Evolutionary conservation across 2,797 vertebrate species (phyloP).

Genomic region (Cyclura pinguis): DNA sequence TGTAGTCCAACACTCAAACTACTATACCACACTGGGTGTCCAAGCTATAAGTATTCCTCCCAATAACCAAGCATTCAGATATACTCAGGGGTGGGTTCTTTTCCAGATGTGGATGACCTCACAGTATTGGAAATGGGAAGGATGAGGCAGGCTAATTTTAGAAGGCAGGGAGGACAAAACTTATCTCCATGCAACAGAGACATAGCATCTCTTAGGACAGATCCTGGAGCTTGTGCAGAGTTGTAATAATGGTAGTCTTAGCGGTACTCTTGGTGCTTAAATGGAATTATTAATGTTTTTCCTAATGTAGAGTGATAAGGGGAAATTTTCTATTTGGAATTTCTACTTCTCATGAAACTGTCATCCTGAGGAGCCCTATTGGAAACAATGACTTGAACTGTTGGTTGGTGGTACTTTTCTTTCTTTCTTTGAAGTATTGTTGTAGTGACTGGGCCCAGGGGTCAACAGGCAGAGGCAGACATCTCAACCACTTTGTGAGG

Average conservation of each 20-base stretch:
- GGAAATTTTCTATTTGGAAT: not conserved
- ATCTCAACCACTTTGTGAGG: not conserved
- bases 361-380: not conserved
- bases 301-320: not conserved
- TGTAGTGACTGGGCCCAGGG: not conserved
- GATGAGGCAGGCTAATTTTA: not conserved
- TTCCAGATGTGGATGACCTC: not conserved
- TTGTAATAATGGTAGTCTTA: no score
- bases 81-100: not conserved
- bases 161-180: not conserved
- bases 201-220: not conserved
- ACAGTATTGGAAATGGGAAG: not conserved
- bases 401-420: not conserved
- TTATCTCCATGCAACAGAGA: not conserved
- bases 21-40: no score
- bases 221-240: not conserved
- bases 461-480: not conserved
- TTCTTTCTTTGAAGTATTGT: not conserved
- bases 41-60: not conserved
- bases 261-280: no score
- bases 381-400: not conserved
- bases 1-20: no score
- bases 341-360: not conserved
- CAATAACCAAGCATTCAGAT: not conserved
- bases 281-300: not conserved